Evolutionary conservation across 2,797 vertebrate genomes (phyloP).

Genomic region (Melopsittacus undulatus): DNA sequence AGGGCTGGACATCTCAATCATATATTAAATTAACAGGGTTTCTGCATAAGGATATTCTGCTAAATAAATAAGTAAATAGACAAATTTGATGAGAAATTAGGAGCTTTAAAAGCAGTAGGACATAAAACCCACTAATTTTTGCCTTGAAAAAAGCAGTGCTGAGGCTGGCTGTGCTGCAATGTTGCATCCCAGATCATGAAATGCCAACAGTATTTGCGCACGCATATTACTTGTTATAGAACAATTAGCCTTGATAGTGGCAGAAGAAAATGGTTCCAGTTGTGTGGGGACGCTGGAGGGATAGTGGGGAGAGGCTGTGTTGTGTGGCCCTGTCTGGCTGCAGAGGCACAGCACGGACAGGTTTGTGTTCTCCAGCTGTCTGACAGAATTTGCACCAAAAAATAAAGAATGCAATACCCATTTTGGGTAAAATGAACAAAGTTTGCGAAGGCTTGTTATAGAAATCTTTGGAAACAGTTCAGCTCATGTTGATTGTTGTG

Average conservation of each 20-base stretch:
- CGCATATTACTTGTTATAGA: rapidly evolving
- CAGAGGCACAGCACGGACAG: rapidly evolving
- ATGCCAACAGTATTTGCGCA: neutral
- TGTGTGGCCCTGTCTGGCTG: neutral
- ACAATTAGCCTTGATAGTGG: neutral
- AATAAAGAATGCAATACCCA: neutral
- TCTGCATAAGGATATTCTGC: neutral
- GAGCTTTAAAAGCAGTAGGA: neutral
- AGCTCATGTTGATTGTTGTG: neutral
- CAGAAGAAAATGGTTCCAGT: neutral
- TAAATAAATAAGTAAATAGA: neutral
- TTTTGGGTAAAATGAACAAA: neutral
- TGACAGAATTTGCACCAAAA: neutral
- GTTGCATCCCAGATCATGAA: neutral
- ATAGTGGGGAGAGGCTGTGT: neutral
- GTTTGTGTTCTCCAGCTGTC: neutral
- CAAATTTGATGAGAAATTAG: neutral
- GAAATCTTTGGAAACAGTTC: neutral
- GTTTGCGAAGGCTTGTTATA: neutral
- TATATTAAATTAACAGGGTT: neutral
- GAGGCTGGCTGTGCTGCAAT: neutral
- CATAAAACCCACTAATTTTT: neutral
- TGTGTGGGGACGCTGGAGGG: neutral
- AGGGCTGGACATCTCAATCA: neutral
- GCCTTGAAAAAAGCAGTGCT: neutral